Base-by-base conservation (phyloP, 2,113 vertebrate genomes). In the Tonatia bakeri region DNA sequence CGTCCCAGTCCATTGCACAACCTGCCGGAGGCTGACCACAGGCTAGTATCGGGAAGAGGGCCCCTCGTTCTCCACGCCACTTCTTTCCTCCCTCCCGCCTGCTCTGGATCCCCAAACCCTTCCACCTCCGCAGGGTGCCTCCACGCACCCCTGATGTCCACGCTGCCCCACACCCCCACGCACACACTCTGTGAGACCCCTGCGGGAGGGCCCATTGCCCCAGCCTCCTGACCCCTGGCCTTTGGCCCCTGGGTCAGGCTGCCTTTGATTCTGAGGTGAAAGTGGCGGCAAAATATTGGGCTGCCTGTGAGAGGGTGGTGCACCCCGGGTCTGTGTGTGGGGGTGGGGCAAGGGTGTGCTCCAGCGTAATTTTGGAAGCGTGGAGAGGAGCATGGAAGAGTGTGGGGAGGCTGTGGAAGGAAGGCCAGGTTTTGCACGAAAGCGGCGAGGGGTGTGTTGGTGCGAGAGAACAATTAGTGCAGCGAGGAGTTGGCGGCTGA, bases 11-110 rank as follows among this genome's bases (percentile, higher is more conserved):
- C 9, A 6, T 10, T 20, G 77, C 38, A 22, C 0, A 26, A 86
- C 38, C 69, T 67, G 40, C n/a, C 9, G 64, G 31, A 72, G 61
- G 33, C 96, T 59, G 72, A 91, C 47, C 36, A 1, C 33, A 38
- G 47, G 43, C 4, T 9, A 7, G 75, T 7, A 4, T 10, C 36
- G 24, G 52, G 28, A 43, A 26, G 70, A 73, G 38, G 3, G 26
- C 2, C 17, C 33, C n/a, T 26, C 1, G 1, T 10, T 45, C 31
- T n/a, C 80, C 12, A 1, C 0, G 4, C 36, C 28, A 5, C 22
- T 10, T 13, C 64, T 47, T 79, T 38, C 59, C 19, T 20, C 43
- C 43, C 33, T 31, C 36, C 17, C 31, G 19, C 33, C 50, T 43
- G 7, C 47, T 61, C 33, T 8, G 24, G 33, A 12, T 47, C 24